These are phyloP conservation scores for Acanthornis magna DNA, from an alignment of 2,797 vertebrate genomes.

Conservation along the genomic window DNA sequence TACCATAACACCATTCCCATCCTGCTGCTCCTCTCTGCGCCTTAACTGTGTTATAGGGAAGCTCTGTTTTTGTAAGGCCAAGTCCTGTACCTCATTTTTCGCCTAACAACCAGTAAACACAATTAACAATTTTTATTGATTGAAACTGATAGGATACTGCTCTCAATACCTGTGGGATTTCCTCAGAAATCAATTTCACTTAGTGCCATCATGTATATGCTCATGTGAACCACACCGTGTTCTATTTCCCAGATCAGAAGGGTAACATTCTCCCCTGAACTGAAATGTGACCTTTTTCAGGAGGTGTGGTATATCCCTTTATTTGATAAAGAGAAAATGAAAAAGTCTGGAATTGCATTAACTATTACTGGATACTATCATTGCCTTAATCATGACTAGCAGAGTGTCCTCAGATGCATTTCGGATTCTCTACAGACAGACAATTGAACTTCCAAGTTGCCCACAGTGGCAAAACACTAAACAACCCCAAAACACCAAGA, in stretches of 20 bases:
- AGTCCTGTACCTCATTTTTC: background rate
- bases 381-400: background rate
- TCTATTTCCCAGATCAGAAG: background rate
- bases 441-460: background rate
- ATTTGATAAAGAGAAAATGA: background rate
- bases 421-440: background rate
- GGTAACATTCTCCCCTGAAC: background rate
- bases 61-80: background rate
- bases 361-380: background rate
- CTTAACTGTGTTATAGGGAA: background rate
- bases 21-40: background rate
- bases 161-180: background rate
- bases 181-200: background rate
- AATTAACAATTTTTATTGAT: background rate
- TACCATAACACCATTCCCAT: fast-evolving
- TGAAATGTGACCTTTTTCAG: background rate
- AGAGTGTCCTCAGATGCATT: background rate
- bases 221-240: background rate
- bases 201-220: background rate
- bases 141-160: background rate
- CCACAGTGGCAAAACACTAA: background rate
- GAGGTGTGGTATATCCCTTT: background rate
- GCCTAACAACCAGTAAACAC: background rate
- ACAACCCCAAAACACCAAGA: background rate
- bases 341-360: background rate